phyloP scores from a whole-genome alignment of 2,888 invertebrate species.

The Lepeophtheirus nordmannii region DNA sequence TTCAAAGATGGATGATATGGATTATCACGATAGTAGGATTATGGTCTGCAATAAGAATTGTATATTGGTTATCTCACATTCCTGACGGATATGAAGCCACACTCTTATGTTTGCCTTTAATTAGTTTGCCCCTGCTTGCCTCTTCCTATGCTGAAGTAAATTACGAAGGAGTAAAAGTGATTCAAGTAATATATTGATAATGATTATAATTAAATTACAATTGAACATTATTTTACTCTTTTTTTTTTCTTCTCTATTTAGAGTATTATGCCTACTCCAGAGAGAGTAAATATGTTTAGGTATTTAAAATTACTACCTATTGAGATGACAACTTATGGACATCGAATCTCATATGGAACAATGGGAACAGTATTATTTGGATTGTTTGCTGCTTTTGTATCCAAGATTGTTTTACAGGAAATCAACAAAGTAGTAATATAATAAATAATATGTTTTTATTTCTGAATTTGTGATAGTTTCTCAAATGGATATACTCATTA shows the following conservation, averaged over 20 bases:
- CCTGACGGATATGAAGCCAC: conserved; percentile 33
- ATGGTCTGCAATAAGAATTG: conserved; percentile 28
- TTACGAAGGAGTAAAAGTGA: conserved; percentile 35
- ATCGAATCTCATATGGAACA: conserved; percentile 27
- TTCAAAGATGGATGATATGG: conserved; percentile 24
- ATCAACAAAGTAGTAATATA: conserved; percentile 22
- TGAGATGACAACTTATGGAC: conserved; percentile 33
- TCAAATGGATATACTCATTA: background rate
- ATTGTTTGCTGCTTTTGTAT: conserved; percentile 28
- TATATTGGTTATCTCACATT: conserved; percentile 34
- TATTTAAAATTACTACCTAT: conserved; percentile 31
- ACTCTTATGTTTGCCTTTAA: conserved; percentile 34
- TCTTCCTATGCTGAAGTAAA: conserved; percentile 38
- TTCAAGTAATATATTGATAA: conserved; percentile 31
- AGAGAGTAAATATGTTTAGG: conserved; percentile 16
- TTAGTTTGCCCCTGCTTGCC: conserved; percentile 34
- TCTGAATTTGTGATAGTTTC: background rate
- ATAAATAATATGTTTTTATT: conserved; percentile 3
- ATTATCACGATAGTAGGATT: conserved; percentile 2
- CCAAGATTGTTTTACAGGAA: conserved; percentile 29
- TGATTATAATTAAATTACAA: background rate
- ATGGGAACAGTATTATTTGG: conserved; percentile 29
- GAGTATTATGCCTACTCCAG: conserved; percentile 20
- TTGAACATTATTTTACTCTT: background rate
- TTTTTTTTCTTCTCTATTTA: conserved; percentile 24